Base-by-base conservation (phyloP, 2,888 invertebrate species). In the Crioceris asparagi region DNA sequence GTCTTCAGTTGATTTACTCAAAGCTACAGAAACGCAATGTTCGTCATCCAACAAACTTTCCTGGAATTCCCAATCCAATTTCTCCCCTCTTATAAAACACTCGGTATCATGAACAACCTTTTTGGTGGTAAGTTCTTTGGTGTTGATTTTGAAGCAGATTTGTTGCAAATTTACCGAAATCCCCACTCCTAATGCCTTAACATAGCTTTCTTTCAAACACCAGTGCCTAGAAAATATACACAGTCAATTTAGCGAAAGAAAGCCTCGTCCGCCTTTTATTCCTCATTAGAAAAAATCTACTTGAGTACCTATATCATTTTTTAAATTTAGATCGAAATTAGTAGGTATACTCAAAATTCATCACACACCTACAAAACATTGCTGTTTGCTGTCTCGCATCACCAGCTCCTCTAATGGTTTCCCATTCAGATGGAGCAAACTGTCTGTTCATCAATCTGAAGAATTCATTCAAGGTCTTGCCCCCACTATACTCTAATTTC, bases 141-240 rank as follows among this genome's bases (percentile, higher is more conserved):
- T 75, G 39, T 71, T 70, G 12, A 83, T 65, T 34, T 69, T 60
- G 63, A 94, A 96, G 64, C 79, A 79, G 26, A 94, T 73, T 47
- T 79, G 72, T 48, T 74, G 68, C 29, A 96, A 69, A 53, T 85
- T 77, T 44, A 83, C 68, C 0, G 81, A 80, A 36, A 96, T 78
- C 18, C 94, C 94, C 16, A 81, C 68, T 14, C 94, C 93, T 36
- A 81, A 70, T 45, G 93, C 92, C 66, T 96, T 96, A 1, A 90
- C 84, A 59, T 90, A 92, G 58, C 91, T 84, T 62, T 96, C 94
- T 64, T 96, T 96, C 32, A 96, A 68, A 52, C 90, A 83, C 94
- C 96, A 96, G 55, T 84, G 73, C 43, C 94, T 44, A 38, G 18
- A 44, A 44, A 16, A 33, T 25, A 10, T 21, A 6, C 21, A 21